These are phyloP conservation scores for Sinodicranocentrus sp. DNA, from an alignment of 2,888 invertebrate genomes.

Conservation along the genomic window DNA sequence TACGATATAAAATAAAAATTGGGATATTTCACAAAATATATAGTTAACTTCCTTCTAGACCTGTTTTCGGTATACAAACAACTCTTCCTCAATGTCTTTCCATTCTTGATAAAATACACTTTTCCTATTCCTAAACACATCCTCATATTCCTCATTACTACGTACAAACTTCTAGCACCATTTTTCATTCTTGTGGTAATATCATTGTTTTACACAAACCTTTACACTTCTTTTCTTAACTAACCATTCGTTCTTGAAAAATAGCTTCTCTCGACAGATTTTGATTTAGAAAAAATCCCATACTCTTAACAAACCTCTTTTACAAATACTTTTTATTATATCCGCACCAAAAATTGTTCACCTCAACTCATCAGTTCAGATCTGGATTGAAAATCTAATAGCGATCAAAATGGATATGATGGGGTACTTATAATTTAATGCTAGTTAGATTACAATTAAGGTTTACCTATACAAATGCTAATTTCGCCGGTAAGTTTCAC, in stretches of 20 bases:
- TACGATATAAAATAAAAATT: too few relatives aligned
- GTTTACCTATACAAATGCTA: too few relatives aligned
- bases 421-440: too few relatives aligned
- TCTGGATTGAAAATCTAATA: not conserved
- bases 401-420: too few relatives aligned
- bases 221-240: slow-evolving; percentile 1
- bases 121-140: not conserved
- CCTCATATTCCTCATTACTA: not conserved
- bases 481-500: too few relatives aligned
- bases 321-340: not conserved
- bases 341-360: slow-evolving; percentile 9
- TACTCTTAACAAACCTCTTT: not conserved
- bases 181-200: slow-evolving; percentile 26
- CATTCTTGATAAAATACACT: not conserved
- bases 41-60: too few relatives aligned
- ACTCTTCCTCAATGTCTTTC: not conserved
- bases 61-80: too few relatives aligned
- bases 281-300: too few relatives aligned
- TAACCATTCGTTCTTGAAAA: not conserved
- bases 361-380: slow-evolving; percentile 8
- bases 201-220: slow-evolving; percentile 9
- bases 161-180: slow-evolving; percentile 43
- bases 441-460: too few relatives aligned
- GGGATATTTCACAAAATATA: too few relatives aligned
- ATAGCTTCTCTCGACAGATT: too few relatives aligned